Evolutionary conservation across 2,797 vertebrate genomes (phyloP).

Genomic region (Enteromius radiatus): DNA sequence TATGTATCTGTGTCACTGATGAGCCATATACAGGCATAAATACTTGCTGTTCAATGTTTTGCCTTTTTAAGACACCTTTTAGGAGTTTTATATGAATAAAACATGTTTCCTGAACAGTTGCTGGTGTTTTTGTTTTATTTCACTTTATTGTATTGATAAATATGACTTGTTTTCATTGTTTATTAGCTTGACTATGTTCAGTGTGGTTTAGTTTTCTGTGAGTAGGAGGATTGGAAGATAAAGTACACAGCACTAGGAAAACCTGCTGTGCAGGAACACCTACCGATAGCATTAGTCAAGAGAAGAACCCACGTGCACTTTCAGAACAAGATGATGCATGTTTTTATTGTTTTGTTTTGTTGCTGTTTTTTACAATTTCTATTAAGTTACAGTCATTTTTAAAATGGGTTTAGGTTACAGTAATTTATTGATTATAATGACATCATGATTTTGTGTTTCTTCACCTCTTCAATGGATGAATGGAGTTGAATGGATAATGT

Average conservation of each 20-base stretch:
- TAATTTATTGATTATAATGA: neutral
- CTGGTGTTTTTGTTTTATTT: neutral
- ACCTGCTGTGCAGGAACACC: constrained; percentile 65
- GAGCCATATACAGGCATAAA: neutral
- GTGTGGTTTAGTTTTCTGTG: constrained; percentile 18
- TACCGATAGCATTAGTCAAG: neutral
- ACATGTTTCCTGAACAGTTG: neutral
- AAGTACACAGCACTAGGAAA: constrained; percentile 40
- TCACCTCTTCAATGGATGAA: neutral
- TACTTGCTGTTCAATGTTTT: neutral
- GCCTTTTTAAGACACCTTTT: neutral
- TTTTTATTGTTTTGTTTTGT: neutral
- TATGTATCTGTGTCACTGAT: neutral
- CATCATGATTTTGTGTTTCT: neutral
- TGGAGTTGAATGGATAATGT: neutral
- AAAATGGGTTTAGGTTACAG: neutral
- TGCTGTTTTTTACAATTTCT: neutral
- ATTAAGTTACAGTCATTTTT: neutral
- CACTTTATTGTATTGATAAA: neutral
- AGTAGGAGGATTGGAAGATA: constrained; percentile 4
- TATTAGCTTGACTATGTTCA: neutral
- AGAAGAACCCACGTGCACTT: neutral
- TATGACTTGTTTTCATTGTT: neutral
- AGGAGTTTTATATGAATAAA: neutral
- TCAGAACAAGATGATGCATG: neutral